Percentiles rank a stretch among this genome's conserved stretches.
Conservation (phyloP, 2,888 invertebrate species). For the Tortricodes alternella region DNA sequence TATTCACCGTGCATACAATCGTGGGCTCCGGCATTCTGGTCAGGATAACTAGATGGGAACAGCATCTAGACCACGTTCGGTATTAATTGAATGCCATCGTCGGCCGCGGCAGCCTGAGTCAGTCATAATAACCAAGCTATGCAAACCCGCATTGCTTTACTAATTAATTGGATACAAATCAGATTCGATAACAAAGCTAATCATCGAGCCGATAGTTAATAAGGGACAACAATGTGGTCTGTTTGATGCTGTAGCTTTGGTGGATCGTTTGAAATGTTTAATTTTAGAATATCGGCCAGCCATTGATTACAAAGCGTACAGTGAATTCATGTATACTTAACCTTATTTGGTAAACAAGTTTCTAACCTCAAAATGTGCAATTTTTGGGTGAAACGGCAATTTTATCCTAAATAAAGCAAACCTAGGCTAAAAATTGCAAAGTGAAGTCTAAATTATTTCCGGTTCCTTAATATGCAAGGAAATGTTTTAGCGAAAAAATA, state of each 20-base stretch:
- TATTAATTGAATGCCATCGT: slow-evolving; percentile 15
- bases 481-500: no score
- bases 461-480: no score
- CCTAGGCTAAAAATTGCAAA: no score
- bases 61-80: slow-evolving; percentile 10
- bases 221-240: neutral
- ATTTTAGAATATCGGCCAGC: no score
- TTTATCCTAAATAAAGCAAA: no score
- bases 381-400: no score
- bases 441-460: no score
- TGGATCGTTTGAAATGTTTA: neutral
- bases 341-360: no score
- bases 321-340: no score
- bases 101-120: slow-evolving; percentile 1
- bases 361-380: no score
- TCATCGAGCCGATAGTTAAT: neutral
- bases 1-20: neutral
- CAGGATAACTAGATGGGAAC: neutral
- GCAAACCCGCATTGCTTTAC: slow-evolving; percentile 3
- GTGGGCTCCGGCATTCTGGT: neutral
- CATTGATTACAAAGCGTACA: no score
- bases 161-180: slow-evolving; percentile 12
- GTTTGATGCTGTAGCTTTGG: neutral
- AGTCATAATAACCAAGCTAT: slow-evolving; percentile 6
- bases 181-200: neutral